Base-by-base conservation (phyloP, 2,888 invertebrate genomes). In the Anagyrus pseudococci region DNA sequence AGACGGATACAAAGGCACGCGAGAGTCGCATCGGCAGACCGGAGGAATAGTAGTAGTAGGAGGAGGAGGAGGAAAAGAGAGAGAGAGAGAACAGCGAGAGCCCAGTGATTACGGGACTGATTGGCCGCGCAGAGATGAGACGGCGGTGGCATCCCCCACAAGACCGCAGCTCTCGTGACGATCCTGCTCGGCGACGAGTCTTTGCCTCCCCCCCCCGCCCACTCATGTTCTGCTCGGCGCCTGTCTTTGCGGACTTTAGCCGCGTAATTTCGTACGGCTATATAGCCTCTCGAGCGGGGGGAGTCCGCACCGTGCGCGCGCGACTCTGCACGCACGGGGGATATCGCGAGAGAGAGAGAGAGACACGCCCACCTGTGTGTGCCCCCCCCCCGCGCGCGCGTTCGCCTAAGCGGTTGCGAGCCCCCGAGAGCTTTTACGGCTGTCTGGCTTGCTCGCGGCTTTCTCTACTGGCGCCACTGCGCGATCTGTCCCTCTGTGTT, bases 91-190 rank as follows among this genome's bases (percentile, higher is more conserved):
- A 26, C 33, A 22, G 41, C 20, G 15, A 40, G 13, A 40, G 71
- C 79, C 77, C 78, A 77, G 80, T 79, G 79, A 80, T 80, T 80
- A 80, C 78, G 78, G 76, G 77, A 73, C 79, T 80, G 80, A 80
- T 80, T 80, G 80, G 80, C 79, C 78, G 80, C 77, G 75, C 73
- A 73, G 77, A 78, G 78, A 80, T 80, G 80, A 80, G 78, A 79
- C 80, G 80, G 80, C 80, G 80, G 80, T 78, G 74, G 77, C 75
- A 73, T 74, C 73, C 70, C 66, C 66, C 67, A 66, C 67, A n/a
- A n/a, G 70, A 69, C 72, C 72, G 70, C 70, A 72, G 69, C n/a
- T n/a, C 70, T 70, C 70, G 70, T 68, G 70, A 70, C 70, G 69
- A 69, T 60, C 67, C 62, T 64, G 66, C 67, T 55, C 59, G 62